These are phyloP conservation scores for Muraenolepis orangiensis DNA, from an alignment of 2,797 vertebrate genomes.

Conservation along the genomic window DNA sequence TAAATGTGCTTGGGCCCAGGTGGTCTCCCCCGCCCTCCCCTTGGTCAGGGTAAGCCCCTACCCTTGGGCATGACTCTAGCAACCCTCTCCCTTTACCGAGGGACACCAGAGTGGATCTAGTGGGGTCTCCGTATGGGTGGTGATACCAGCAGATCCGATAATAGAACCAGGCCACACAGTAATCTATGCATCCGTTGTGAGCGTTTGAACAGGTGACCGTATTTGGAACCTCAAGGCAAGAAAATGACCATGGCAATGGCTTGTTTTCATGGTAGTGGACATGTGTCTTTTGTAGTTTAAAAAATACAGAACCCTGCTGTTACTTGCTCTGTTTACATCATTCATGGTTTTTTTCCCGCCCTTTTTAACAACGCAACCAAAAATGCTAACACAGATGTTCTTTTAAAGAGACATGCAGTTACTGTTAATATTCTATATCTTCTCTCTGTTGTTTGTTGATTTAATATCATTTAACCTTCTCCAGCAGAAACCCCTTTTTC, in stretches of 20 bases:
- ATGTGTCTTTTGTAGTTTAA: not conserved
- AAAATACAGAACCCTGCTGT: not conserved
- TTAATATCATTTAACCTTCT: not conserved
- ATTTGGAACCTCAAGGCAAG: not conserved
- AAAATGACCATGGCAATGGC: not conserved
- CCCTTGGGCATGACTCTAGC: not conserved
- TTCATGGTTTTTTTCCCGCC: not conserved
- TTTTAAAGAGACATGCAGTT: too few relatives aligned
- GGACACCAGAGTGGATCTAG: not conserved
- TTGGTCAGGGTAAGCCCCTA: not conserved
- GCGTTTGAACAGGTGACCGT: not conserved
- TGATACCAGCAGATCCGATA: not conserved
- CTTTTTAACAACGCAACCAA: not conserved
- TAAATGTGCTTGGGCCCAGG: not conserved
- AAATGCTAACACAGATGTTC: not conserved
- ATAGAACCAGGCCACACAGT: not conserved
- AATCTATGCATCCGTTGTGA: conserved; percentile 20
- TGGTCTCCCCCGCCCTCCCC: not conserved
- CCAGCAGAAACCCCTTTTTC: not conserved
- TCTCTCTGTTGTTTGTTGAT: not conserved
- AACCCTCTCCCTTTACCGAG: not conserved
- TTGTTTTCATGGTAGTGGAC: not conserved
- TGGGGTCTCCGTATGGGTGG: not conserved
- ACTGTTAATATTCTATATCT: not conserved
- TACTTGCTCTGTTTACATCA: not conserved